phyloP scores from a whole-genome alignment of 2,888 invertebrate genomes.

The Bellardia bayeri region DNA sequence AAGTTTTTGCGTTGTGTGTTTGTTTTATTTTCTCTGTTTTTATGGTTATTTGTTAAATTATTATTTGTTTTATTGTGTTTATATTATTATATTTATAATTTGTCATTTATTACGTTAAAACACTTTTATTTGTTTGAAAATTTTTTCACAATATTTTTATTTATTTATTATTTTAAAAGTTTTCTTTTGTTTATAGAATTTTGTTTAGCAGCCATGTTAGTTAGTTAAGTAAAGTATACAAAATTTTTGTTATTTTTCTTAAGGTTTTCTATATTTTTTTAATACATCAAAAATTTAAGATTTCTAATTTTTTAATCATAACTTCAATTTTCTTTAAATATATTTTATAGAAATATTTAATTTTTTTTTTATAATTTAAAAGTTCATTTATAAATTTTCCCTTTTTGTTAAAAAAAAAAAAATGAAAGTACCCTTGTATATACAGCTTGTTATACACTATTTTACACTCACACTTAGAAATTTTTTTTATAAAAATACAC shows the following conservation, averaged over 20 bases:
- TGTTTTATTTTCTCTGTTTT: slow-evolving; percentile 15
- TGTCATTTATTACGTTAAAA: not conserved
- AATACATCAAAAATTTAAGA: not conserved
- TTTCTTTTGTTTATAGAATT: not conserved
- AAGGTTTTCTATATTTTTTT: not conserved
- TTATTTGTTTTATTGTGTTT: not conserved
- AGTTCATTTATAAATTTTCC: not conserved
- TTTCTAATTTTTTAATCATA: not conserved
- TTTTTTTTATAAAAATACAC: not conserved
- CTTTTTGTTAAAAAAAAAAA: not conserved
- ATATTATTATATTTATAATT: slow-evolving; percentile 6
- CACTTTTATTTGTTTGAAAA: not conserved
- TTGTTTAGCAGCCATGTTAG: slow-evolving; percentile 5
- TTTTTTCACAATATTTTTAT: not conserved
- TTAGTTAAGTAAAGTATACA: not conserved
- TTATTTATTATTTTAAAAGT: not conserved
- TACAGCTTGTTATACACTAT: not conserved
- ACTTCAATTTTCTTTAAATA: not conserved
- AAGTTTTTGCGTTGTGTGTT: slow-evolving; percentile 6
- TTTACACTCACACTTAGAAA: not conserved
- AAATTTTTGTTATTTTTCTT: not conserved
- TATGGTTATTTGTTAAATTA: not conserved
- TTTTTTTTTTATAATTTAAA: not conserved
- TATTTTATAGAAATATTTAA: not conserved
- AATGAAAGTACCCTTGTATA: not conserved